Evolutionary conservation across 2,888 invertebrate species (phyloP).

Genomic region (Punctoribates punctum): DNA sequence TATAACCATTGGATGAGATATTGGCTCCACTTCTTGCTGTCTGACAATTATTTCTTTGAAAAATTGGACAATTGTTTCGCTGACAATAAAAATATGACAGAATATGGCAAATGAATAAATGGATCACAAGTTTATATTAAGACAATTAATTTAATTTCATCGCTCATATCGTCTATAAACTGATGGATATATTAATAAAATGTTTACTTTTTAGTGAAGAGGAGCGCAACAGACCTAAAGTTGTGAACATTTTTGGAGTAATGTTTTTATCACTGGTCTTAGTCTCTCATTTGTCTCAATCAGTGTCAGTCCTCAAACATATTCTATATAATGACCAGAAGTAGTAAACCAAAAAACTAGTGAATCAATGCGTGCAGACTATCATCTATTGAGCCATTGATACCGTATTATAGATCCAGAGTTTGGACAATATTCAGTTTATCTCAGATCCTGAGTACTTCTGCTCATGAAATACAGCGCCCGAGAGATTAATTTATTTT

Average conservation of each 20-base stretch:
- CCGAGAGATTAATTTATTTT: conserved; percentile 33
- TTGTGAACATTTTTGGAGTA: not conserved
- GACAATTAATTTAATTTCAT: not conserved
- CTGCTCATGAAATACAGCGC: conserved; percentile 22
- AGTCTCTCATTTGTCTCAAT: conserved; percentile 31
- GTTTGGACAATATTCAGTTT: not conserved
- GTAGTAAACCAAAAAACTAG: not conserved
- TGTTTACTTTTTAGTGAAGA: not conserved
- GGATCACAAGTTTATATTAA: not conserved
- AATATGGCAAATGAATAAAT: too few species aligned
- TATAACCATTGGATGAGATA: not conserved
- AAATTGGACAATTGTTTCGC: not conserved
- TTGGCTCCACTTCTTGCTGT: not conserved
- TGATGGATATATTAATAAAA: not conserved
- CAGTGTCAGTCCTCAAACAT: conserved; percentile 23
- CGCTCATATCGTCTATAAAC: not conserved
- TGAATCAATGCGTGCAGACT: not conserved
- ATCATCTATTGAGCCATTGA: conserved; percentile 16
- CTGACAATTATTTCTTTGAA: too few species aligned
- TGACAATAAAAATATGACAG: too few species aligned
- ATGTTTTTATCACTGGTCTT: not conserved
- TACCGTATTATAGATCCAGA: not conserved
- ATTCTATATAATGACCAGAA: conserved; percentile 27
- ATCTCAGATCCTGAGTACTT: conserved; percentile 5
- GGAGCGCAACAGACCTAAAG: conserved; percentile 11